Evolutionary conservation across 2,113 vertebrate genomes (phyloP).

Genomic region (Platichthys stellatus): DNA sequence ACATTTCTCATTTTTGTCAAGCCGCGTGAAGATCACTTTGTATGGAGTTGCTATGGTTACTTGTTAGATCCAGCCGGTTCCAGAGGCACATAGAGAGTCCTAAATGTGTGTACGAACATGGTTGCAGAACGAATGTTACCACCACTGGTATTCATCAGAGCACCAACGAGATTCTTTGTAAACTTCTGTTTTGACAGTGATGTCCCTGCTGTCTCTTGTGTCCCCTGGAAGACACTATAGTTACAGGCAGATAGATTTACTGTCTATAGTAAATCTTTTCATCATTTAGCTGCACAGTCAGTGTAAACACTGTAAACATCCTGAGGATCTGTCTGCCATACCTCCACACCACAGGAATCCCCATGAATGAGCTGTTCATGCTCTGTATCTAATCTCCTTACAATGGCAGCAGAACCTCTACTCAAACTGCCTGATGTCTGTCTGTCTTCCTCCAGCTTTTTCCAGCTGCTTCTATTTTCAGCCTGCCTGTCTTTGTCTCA

Average conservation of each 20-base stretch:
- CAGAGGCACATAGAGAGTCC: conserved; percentile 59
- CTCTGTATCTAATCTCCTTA: conserved; percentile 44
- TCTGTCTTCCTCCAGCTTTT: conserved; percentile 1
- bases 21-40: conserved; percentile 62
- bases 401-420: conserved; percentile 12
- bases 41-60: conserved; percentile 79
- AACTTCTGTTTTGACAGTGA: conserved; percentile 32
- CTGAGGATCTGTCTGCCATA: conserved; percentile 7
- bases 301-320: neutral
- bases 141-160: conserved; percentile 24
- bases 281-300: neutral
- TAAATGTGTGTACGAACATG: conserved; percentile 59
- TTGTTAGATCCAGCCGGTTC: conserved; percentile 65
- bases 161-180: conserved; percentile 25
- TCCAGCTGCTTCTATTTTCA: conserved; percentile 23
- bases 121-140: conserved; percentile 58
- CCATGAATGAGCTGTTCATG: conserved; percentile 39
- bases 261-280: neutral
- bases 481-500: neutral
- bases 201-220: neutral
- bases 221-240: neutral
- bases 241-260: neutral
- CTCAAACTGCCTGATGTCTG: conserved; percentile 4
- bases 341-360: conserved; percentile 3
- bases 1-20: conserved; percentile 69